A percentile compares a stretch with the other conserved stretches of the same genome.
These are phyloP conservation scores for Oreochromis mossambicus DNA, from an alignment of 2,797 vertebrate species.

Conservation along the genomic window DNA sequence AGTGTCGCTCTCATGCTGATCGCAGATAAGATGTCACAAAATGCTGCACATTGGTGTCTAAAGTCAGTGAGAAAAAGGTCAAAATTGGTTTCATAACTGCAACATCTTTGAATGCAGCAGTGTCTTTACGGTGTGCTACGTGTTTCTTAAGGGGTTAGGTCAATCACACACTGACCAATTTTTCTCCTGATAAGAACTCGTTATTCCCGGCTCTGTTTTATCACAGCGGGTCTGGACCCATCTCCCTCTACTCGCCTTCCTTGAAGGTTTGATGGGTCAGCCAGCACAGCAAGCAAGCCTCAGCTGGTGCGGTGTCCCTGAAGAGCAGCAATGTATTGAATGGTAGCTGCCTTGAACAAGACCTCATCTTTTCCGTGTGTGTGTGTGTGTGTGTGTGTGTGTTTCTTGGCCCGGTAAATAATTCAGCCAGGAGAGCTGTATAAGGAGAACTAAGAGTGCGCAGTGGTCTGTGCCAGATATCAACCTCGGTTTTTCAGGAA, in stretches of 20 bases:
- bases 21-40: not conserved
- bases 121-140: not conserved
- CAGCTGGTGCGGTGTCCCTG: constrained; percentile 24
- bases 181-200: constrained; percentile 7
- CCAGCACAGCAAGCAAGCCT: constrained; percentile 15
- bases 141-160: not conserved
- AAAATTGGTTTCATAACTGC: not conserved
- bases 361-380: constrained; percentile 10
- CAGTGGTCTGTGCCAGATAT: constrained; percentile 46
- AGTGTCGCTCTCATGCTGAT: not conserved
- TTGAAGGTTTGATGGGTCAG: constrained; percentile 40
- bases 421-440: constrained; percentile 57
- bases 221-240: not conserved
- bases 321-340: constrained; percentile 30
- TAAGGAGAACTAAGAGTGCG: constrained; percentile 33
- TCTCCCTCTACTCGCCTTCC: not conserved
- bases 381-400: not conserved
- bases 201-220: constrained; percentile 13
- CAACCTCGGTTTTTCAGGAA: constrained; percentile 40
- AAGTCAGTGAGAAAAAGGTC: not conserved
- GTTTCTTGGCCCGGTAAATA: constrained; percentile 56
- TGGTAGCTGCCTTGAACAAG: constrained; percentile 37
- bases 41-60: not conserved
- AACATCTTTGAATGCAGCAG: not conserved
- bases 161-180: not conserved